Conservation (phyloP, 2,888 invertebrate species). For the Aphodius granarius region DNA sequence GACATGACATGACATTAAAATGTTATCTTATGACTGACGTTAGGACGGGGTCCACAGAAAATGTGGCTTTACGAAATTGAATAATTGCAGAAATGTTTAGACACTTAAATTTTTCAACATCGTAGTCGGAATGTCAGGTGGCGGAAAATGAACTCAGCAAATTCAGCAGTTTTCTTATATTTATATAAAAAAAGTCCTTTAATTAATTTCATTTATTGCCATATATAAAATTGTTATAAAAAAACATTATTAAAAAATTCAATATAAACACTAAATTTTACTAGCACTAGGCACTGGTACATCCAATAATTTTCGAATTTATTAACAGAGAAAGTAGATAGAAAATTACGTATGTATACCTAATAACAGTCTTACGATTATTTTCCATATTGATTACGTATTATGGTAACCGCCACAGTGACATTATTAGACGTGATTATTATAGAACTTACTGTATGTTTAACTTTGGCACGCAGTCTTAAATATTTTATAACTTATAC, state of each 20-base stretch:
- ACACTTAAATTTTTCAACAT: no score
- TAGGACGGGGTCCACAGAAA: no score
- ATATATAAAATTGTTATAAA: neutral
- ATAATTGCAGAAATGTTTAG: no score
- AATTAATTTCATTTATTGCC: neutral
- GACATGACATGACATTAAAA: no score
- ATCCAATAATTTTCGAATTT: neutral
- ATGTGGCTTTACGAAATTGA: no score
- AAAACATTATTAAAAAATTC: neutral
- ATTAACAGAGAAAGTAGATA: neutral
- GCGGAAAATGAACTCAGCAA: no score
- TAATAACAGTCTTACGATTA: neutral
- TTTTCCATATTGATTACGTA: neutral
- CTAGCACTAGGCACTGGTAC: neutral
- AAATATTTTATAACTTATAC: neutral
- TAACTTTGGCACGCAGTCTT: neutral
- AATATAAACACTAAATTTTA: neutral
- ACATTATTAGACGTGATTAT: no score
- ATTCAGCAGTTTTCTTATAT: no score
- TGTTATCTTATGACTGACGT: no score
- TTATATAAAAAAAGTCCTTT: neutral
- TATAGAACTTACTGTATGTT: neutral
- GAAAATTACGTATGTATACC: neutral
- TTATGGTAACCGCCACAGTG: neutral
- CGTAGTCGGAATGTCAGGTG: no score